Evolutionary conservation across 2,888 invertebrate species (phyloP).

Genomic region (Elaeidobius kamerunicus): DNA sequence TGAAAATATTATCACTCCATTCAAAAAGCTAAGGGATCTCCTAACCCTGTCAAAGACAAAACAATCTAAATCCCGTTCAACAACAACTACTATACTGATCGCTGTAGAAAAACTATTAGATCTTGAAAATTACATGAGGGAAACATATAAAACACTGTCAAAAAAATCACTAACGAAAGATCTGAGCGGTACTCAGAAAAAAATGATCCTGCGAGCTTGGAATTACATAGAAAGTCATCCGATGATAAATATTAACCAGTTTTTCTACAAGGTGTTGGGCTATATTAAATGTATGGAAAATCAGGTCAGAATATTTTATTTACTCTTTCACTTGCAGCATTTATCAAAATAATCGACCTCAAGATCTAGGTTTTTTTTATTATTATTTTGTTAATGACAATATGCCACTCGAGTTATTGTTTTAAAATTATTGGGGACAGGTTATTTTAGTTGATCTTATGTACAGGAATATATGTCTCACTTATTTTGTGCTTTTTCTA

Average conservation of each 20-base stretch:
- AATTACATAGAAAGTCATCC: slow-evolving; percentile 46
- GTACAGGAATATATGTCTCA: too few relatives aligned
- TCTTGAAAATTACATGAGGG: slow-evolving; percentile 42
- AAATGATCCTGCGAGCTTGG: slow-evolving; percentile 47
- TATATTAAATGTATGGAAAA: slow-evolving; percentile 49
- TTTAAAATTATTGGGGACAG: too few relatives aligned
- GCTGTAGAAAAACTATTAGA: slow-evolving; percentile 46
- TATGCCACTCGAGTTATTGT: too few relatives aligned
- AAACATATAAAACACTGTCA: slow-evolving; percentile 38
- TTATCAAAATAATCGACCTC: neutral
- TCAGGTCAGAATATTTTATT: slow-evolving; percentile 32
- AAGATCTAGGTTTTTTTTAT: too few relatives aligned
- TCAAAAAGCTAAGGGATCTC: slow-evolving; percentile 46
- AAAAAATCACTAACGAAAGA: slow-evolving; percentile 44
- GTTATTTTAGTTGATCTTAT: too few relatives aligned
- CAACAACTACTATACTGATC: slow-evolving; percentile 33
- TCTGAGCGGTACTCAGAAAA: slow-evolving; percentile 46
- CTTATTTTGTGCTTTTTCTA: too few relatives aligned
- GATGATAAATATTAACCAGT: slow-evolving; percentile 46
- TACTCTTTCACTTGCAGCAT: neutral
- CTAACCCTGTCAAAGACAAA: slow-evolving; percentile 42
- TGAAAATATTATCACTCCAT: slow-evolving; percentile 47
- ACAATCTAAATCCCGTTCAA: slow-evolving; percentile 32
- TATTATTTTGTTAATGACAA: too few relatives aligned
- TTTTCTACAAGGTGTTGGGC: slow-evolving; percentile 46